Evolutionary conservation across 2,113 vertebrate genomes (phyloP).

Genomic region (Corvus cornix): DNA sequence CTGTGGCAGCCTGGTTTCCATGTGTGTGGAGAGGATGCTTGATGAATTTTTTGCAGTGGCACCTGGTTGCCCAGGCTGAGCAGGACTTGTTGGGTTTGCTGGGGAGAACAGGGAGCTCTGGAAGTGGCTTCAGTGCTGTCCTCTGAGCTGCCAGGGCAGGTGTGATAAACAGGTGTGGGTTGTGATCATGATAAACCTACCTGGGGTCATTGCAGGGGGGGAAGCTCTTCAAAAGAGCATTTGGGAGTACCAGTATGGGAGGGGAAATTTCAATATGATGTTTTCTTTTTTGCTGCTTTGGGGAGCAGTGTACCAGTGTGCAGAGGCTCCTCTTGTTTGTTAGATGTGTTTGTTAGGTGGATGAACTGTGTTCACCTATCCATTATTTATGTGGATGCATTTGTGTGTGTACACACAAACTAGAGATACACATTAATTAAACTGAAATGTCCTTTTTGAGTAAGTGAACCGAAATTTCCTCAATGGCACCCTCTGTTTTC

Average conservation of each 20-base stretch:
- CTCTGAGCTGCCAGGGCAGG: background rate
- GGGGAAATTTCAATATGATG: accelerated
- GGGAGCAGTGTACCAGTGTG: background rate
- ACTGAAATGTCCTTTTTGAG: background rate
- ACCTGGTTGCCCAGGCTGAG: background rate
- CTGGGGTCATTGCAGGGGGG: background rate
- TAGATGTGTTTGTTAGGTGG: background rate
- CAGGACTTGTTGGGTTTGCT: background rate
- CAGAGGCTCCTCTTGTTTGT: background rate
- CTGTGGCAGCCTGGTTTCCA: background rate
- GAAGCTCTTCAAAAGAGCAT: background rate
- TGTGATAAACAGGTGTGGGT: background rate
- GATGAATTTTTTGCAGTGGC: background rate
- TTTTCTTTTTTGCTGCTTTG: background rate
- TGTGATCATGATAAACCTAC: background rate
- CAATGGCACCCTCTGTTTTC: background rate
- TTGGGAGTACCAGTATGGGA: background rate
- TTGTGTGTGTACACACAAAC: background rate
- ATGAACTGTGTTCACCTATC: background rate
- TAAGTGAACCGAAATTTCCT: background rate
- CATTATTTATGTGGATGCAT: background rate
- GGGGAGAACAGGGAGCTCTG: background rate
- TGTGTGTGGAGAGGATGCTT: background rate
- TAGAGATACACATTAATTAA: background rate
- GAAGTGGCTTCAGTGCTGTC: background rate